Evolutionary conservation across 2,888 invertebrate genomes (phyloP).

Genomic region (Cantharis rustica): DNA sequence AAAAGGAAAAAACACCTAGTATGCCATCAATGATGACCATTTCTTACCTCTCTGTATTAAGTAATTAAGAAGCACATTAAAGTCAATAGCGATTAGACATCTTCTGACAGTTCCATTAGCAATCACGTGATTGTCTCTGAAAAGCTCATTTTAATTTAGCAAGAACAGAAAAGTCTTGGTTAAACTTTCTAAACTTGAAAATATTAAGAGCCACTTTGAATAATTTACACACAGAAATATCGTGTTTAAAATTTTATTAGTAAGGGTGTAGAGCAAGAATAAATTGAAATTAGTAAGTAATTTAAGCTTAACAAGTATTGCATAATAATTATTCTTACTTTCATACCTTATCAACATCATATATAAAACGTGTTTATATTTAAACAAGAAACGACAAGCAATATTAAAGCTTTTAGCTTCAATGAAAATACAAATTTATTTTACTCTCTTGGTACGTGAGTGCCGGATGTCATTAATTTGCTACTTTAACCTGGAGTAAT

Average conservation of each 20-base stretch:
- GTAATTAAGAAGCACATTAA: not conserved
- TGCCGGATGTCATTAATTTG: not conserved
- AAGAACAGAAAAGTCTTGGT: not conserved
- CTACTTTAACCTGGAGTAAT: not conserved
- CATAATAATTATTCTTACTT: not conserved
- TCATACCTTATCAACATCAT: not conserved
- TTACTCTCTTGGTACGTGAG: not conserved
- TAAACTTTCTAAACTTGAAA: not conserved
- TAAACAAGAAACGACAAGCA: not conserved
- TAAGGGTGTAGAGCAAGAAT: not conserved
- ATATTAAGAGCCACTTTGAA: not conserved
- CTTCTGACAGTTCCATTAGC: not conserved
- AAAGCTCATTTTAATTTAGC: not conserved
- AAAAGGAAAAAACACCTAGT: not conserved
- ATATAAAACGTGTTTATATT: not conserved
- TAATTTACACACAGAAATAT: not conserved
- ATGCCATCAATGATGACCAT: not conserved
- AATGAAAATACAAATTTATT: not conserved
- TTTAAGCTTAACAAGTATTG: not conserved
- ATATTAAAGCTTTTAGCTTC: not conserved
- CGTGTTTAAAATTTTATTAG: not conserved
- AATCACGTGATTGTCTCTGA: not conserved
- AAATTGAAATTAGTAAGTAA: not conserved
- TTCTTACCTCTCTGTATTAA: not conserved
- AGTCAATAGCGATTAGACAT: not conserved